These are phyloP conservation scores for Lophius piscatorius DNA, from an alignment of 2,113 vertebrate species.

Conservation along the genomic window DNA sequence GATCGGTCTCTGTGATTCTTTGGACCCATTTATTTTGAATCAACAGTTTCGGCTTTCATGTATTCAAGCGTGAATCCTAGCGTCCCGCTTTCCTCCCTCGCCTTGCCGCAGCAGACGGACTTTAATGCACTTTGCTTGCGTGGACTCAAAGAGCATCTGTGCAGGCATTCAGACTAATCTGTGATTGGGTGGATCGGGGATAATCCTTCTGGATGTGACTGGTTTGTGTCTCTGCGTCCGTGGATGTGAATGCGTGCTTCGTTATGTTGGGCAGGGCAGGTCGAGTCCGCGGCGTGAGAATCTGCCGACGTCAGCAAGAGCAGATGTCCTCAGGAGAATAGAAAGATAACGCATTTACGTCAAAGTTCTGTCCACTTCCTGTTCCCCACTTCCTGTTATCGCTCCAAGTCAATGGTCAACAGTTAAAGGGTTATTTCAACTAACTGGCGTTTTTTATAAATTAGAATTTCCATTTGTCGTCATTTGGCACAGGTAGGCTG, in stretches of 20 bases:
- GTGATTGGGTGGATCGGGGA: conserved; percentile 38
- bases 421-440: too few species aligned
- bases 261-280: conserved; percentile 55
- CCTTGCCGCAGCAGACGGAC: background rate
- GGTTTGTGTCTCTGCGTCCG: conserved; percentile 56
- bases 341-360: conserved; percentile 31
- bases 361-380: background rate
- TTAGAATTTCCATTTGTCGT: too few species aligned
- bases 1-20: conserved; percentile 11
- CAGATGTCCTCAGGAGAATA: conserved; percentile 50
- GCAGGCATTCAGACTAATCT: conserved; percentile 23
- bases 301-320: conserved; percentile 45
- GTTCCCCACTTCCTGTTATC: background rate
- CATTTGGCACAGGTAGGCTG: too few species aligned
- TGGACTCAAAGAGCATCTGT: conserved; percentile 23
- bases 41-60: conserved; percentile 4
- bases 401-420: too few species aligned
- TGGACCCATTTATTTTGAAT: conserved; percentile 38
- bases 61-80: conserved; percentile 2
- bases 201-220: conserved; percentile 65
- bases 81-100: background rate
- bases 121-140: conserved; percentile 18
- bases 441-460: too few species aligned
- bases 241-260: conserved; percentile 64
- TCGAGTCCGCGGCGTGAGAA: conserved; percentile 32